Evolutionary conservation across 2,113 vertebrate genomes (phyloP).

Genomic region (Cyanistes caeruleus): DNA sequence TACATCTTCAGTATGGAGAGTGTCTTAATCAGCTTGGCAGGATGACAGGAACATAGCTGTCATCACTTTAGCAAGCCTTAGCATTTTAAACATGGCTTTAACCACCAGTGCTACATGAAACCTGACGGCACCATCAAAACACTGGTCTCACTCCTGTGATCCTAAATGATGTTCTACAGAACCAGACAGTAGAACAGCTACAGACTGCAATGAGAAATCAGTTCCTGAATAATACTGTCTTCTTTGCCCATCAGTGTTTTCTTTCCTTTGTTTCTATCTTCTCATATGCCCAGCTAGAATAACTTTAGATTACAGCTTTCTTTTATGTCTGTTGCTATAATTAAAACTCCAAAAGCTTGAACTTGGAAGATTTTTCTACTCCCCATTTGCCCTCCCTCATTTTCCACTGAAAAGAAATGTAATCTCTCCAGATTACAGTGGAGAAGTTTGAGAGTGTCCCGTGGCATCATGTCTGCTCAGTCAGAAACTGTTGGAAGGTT

Average conservation of each 20-base stretch:
- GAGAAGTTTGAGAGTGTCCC: neutral
- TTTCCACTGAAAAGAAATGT: neutral
- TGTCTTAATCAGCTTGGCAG: constrained; percentile 13
- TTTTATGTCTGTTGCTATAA: neutral
- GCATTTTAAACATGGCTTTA: neutral
- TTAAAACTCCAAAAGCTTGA: neutral
- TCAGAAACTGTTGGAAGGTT: neutral
- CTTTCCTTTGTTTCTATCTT: neutral
- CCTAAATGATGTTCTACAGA: neutral
- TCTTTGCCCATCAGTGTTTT: neutral
- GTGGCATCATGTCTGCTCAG: neutral
- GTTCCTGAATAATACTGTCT: neutral
- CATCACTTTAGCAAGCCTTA: neutral
- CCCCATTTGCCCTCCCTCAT: fast-evolving
- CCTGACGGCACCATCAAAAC: neutral
- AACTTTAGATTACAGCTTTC: neutral
- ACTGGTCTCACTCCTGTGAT: neutral
- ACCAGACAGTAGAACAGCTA: neutral
- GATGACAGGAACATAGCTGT: neutral
- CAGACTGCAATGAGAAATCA: neutral
- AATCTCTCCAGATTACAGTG: neutral
- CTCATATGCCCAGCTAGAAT: neutral
- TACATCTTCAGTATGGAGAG: neutral
- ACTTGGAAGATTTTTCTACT: neutral
- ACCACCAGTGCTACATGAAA: neutral